These are phyloP conservation scores for Xenentodon cancila DNA, from an alignment of 2,797 vertebrate species.

Conservation along the genomic window DNA sequence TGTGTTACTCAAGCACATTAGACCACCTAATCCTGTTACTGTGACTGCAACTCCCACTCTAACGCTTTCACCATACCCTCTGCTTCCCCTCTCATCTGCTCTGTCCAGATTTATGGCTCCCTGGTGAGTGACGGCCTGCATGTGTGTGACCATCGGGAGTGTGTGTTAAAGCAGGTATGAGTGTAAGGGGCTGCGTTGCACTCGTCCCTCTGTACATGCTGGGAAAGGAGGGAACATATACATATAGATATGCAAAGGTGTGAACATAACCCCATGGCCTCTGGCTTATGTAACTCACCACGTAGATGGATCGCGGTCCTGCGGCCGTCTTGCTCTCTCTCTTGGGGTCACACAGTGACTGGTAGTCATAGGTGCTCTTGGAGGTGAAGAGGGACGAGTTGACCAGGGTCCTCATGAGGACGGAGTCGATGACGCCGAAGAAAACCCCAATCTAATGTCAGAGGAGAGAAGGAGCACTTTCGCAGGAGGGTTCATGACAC, in stretches of 20 bases:
- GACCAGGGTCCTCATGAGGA: conserved; percentile 90
- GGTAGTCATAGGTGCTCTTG: conserved; percentile 96
- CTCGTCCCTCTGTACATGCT: no score
- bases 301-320: conserved; percentile 90
- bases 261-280: conserved; percentile 37
- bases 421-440: conserved; percentile 94
- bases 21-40: conserved; percentile 73
- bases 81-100: conserved; percentile 65
- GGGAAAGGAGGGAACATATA: conserved; percentile 25
- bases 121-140: conserved; percentile 29
- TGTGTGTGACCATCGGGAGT: conserved; percentile 17
- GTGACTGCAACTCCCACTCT: conserved; percentile 64
- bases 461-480: background rate
- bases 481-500: conserved; percentile 1
- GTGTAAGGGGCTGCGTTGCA: conserved; percentile 12
- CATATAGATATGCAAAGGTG: conserved; percentile 43
- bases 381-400: conserved; percentile 91
- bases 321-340: conserved; percentile 87
- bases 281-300: conserved; percentile 87
- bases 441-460: conserved; percentile 89
- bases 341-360: conserved; percentile 90
- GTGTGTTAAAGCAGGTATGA: conserved; percentile 24
- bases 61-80: conserved; percentile 71
- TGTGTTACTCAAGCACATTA: conserved; percentile 53
- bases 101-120: conserved; percentile 66